Base-by-base conservation (phyloP, 2,113 vertebrate species). In the Harpagus bidentatus region DNA sequence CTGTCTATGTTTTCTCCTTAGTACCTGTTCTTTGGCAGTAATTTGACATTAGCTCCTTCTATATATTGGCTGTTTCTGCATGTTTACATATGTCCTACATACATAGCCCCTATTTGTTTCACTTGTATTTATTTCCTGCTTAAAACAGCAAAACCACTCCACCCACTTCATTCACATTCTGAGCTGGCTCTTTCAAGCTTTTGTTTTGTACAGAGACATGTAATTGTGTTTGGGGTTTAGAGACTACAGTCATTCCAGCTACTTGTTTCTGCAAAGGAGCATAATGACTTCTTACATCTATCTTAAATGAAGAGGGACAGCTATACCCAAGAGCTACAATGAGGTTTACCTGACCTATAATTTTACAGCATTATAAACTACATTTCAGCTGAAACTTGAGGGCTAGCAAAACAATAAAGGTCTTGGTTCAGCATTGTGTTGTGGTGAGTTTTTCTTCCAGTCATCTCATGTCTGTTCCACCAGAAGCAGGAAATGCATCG, bases 141-240 rank as follows among this genome's bases (percentile, higher is more conserved):
- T 79, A 40, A 89, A 87, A 34, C 16, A 85, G 17, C 43, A 85
- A 78, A 94, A 79, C 4, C 34, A n/a, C 25, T 86, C 70, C 65
- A 76, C 47, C 32, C 66, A 17, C 74, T 73, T 73, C 22, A 34
- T 73, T 73, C 86, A 58, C 50, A 73, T 95, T 92, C 66, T 70
- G 62, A 85, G 45, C 53, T 65, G 47, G 5, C 40, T 91, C 74
- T 96, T 93, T 52, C 40, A 79, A 91, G 78, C 61, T 90, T 91
- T 90, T 93, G 43, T 85, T 96, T 94, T 90, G 34, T 48, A 77
- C 21, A 56, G 66, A 85, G 70, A 72, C 13, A 38, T 80, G 82
- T 90, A 94, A 96, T 96, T 90, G 78, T 96, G 61, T 95, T 90
- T 93, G 93, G 93, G 87, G 87, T 58, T 96, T 91, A 85, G 94